Percentiles rank a stretch among this genome's conserved stretches.
These are phyloP conservation scores for Edolisoma coerulescens DNA, from an alignment of 2,113 vertebrate genomes.

Conservation along the genomic window DNA sequence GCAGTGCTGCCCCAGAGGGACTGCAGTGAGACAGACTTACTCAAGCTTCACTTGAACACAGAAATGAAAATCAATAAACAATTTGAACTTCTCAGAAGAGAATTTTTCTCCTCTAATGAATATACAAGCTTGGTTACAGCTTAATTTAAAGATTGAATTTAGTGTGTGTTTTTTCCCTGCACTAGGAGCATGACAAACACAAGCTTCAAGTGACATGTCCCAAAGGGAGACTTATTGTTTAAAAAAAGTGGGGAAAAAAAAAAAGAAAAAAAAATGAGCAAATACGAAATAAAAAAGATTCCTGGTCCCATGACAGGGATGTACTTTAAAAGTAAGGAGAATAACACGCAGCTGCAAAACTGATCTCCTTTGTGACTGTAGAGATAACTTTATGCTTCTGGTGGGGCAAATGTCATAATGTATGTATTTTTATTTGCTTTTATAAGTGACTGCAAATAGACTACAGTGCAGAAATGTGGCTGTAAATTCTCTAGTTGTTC, in stretches of 20 bases:
- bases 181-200: constrained; percentile 76
- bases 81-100: constrained; percentile 98
- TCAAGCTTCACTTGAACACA: constrained; percentile 91
- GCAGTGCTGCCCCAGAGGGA: constrained; percentile 77
- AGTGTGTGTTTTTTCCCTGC: constrained; percentile 74
- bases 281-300: neutral
- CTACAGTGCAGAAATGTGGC: neutral
- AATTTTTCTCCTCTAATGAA: constrained; percentile 95
- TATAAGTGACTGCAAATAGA: neutral
- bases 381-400: neutral
- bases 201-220: constrained; percentile 62
- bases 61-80: constrained; percentile 99
- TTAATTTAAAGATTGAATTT: constrained; percentile 83
- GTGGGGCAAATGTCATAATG: neutral
- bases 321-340: constrained; percentile 23
- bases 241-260: neutral
- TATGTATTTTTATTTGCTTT: neutral
- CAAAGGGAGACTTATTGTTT: constrained; percentile 57
- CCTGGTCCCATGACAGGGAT: neutral
- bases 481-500: neutral
- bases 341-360: neutral
- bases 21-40: constrained; percentile 86
- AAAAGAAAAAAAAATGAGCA: neutral
- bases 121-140: constrained; percentile 95
- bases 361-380: neutral